phyloP scores from a whole-genome alignment of 2,113 vertebrate genomes.

The Cnemophilus loriae region DNA sequence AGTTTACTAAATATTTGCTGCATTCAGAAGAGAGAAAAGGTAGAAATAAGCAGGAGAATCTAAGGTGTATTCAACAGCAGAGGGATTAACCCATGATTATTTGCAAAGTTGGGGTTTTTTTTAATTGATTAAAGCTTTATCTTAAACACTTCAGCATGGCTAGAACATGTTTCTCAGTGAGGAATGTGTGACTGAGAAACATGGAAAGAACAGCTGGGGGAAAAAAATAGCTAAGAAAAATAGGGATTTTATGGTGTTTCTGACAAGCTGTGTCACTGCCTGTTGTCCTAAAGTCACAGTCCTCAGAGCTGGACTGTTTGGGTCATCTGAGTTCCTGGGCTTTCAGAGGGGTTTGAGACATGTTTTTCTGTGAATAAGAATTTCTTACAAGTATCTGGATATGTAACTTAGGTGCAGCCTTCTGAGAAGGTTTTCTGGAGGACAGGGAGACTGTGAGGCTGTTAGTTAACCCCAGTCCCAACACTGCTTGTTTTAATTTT shows the following conservation, averaged over 20 bases:
- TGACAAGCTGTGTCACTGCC: not conserved
- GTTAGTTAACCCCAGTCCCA: not conserved
- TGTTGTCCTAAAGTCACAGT: not conserved
- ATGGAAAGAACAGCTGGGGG: not conserved
- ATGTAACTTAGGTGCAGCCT: not conserved
- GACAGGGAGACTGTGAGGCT: not conserved
- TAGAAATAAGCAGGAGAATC: not conserved
- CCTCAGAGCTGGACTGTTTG: not conserved
- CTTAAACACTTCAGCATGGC: not conserved
- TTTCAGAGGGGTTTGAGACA: not conserved
- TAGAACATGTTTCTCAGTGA: not conserved
- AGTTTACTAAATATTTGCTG: not conserved
- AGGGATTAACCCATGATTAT: not conserved
- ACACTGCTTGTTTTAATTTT: not conserved
- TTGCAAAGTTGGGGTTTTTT: not conserved
- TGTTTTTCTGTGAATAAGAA: not conserved
- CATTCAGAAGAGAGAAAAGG: not conserved
- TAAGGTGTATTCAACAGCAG: not conserved
- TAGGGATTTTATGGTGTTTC: not conserved
- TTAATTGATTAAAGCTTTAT: not conserved
- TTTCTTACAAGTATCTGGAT: not conserved
- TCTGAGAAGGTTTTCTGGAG: not conserved
- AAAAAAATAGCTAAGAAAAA: not conserved
- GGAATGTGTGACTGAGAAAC: slow-evolving; percentile 25
- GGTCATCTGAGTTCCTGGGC: not conserved